phyloP scores from a whole-genome alignment of 2,113 vertebrate genomes.

The Ploceus nigricollis region DNA sequence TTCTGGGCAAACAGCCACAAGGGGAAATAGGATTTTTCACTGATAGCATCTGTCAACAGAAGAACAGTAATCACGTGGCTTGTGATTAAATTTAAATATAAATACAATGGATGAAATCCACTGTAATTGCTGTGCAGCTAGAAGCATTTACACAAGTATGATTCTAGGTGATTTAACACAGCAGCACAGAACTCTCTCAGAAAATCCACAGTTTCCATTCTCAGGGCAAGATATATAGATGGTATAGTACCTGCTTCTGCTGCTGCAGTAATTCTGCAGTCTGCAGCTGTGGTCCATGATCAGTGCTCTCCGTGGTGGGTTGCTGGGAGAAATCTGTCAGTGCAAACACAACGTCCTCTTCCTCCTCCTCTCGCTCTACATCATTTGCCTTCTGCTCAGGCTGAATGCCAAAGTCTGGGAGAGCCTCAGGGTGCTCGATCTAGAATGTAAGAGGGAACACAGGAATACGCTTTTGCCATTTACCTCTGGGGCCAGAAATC shows the following conservation, averaged over 20 bases:
- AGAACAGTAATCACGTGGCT: background rate
- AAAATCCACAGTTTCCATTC: background rate
- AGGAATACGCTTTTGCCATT: background rate
- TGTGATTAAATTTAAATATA: slow-evolving; percentile 45
- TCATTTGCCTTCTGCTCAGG: slow-evolving; percentile 69
- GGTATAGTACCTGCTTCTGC: slow-evolving; percentile 83
- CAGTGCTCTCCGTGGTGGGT: slow-evolving; percentile 50
- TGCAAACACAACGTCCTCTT: slow-evolving; percentile 62
- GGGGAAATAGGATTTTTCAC: slow-evolving; percentile 50
- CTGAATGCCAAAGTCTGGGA: slow-evolving; percentile 76
- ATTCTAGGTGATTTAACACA: background rate
- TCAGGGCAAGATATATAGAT: background rate
- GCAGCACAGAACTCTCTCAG: background rate
- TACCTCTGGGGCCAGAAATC: background rate
- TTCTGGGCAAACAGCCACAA: slow-evolving; percentile 55
- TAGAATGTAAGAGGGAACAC: slow-evolving; percentile 53
- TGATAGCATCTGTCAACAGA: slow-evolving; percentile 25
- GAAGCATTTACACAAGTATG: background rate
- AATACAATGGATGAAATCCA: slow-evolving; percentile 13
- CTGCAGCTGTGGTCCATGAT: slow-evolving; percentile 69
- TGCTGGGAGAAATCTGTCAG: slow-evolving; percentile 68
- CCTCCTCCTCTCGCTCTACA: slow-evolving; percentile 54
- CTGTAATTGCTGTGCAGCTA: background rate
- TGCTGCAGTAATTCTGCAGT: slow-evolving; percentile 80
- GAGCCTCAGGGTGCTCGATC: slow-evolving; percentile 80